Evolutionary conservation across 1,140 invertebrate species (phyloP).

Genomic region (Delia radicum): DNA sequence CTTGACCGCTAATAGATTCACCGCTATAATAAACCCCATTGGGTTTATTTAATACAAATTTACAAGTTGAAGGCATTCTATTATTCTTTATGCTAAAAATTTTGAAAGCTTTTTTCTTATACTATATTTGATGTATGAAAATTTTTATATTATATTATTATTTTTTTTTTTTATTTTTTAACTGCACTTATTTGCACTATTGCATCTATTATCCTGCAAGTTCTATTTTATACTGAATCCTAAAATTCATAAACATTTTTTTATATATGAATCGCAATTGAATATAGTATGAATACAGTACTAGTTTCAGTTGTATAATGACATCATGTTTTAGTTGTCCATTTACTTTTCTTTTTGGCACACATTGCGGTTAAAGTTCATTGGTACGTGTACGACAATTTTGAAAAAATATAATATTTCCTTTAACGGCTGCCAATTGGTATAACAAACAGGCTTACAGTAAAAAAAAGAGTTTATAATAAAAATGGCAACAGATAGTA

Average conservation of each 20-base stretch:
- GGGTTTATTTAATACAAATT: constrained; percentile 38
- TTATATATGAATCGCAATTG: background rate
- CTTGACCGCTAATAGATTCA: constrained; percentile 41
- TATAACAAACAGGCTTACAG: background rate
- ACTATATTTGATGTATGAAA: background rate
- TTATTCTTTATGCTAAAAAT: background rate
- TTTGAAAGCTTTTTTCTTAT: no score
- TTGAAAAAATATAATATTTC: background rate
- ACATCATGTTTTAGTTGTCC: background rate
- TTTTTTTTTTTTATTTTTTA: background rate
- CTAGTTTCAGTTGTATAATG: background rate
- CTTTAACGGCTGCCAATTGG: background rate
- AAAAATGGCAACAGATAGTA: background rate
- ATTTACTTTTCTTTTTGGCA: background rate
- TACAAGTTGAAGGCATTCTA: constrained; percentile 39
- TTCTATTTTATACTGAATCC: background rate
- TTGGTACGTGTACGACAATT: background rate
- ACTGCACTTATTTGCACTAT: background rate
- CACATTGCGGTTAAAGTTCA: background rate
- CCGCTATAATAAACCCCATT: constrained; percentile 44
- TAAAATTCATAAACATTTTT: background rate
- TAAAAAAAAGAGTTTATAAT: background rate
- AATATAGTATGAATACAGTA: background rate
- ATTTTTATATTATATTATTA: background rate
- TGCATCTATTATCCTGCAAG: constrained; percentile 1